Evolutionary conservation across 1,140 invertebrate genomes (phyloP).

Genomic region (Neodiprion pinetum): DNA sequence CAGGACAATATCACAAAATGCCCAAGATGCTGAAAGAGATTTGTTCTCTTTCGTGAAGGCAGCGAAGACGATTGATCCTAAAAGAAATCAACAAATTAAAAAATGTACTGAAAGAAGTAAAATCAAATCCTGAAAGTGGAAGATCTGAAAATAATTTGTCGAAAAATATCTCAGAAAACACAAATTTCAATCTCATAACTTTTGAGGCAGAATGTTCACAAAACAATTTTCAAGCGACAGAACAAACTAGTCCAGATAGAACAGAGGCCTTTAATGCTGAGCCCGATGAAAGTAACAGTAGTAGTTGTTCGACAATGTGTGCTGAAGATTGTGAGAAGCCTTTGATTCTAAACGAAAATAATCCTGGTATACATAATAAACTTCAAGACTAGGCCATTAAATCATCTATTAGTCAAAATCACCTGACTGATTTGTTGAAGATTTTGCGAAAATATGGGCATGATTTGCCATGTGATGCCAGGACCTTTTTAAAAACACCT

Average conservation of each 20-base stretch:
- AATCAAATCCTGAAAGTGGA: neutral
- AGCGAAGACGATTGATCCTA: neutral
- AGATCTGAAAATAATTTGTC: neutral
- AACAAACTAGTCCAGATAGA: neutral
- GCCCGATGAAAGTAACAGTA: neutral
- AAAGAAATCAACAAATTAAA: neutral
- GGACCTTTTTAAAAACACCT: constrained; percentile 23
- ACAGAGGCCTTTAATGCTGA: neutral
- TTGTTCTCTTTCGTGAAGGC: neutral
- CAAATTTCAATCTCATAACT: neutral
- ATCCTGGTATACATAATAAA: neutral
- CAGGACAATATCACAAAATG: neutral
- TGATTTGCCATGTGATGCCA: constrained; percentile 18
- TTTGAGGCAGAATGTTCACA: neutral
- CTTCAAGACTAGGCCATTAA: constrained; percentile 17
- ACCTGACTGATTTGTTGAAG: constrained; percentile 16
- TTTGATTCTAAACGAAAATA: neutral
- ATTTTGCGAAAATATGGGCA: constrained; percentile 23
- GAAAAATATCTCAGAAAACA: neutral
- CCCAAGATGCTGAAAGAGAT: neutral
- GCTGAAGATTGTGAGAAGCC: neutral
- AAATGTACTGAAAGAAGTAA: neutral
- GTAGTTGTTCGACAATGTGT: neutral
- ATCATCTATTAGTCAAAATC: constrained; percentile 17
- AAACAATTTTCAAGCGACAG: neutral